phyloP scores from a whole-genome alignment of 1,140 invertebrate species.

The Eulimnadia texana region DNA sequence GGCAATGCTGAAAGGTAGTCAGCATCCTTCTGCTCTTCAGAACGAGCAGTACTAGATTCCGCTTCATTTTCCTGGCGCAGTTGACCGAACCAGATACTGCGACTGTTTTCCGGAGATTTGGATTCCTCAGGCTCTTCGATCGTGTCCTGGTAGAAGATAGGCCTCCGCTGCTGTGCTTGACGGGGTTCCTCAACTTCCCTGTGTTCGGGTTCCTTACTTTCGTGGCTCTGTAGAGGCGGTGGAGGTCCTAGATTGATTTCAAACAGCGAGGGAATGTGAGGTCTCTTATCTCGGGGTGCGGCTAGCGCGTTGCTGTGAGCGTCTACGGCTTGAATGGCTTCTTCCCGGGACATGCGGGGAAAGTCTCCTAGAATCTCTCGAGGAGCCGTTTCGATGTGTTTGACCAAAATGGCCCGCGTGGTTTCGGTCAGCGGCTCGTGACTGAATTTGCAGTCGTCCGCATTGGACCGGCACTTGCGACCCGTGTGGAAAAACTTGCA shows the following conservation, averaged over 20 bases:
- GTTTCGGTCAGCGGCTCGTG: constrained; percentile 68
- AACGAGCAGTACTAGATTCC: background rate
- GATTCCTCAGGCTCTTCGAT: background rate
- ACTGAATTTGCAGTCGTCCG: constrained; percentile 80
- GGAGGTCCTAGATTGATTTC: constrained; percentile 27
- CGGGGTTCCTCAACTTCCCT: constrained; percentile 14
- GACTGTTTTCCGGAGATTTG: background rate
- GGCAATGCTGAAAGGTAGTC: constrained; percentile 3
- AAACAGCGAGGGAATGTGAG: constrained; percentile 31
- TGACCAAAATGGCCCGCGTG: constrained; percentile 44
- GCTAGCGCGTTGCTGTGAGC: constrained; percentile 16
- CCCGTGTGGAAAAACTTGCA: constrained; percentile 95
- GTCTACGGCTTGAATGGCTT: constrained; percentile 33
- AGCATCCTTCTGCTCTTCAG: constrained; percentile 5
- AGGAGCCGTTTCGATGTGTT: constrained; percentile 77
- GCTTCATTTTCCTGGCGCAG: background rate
- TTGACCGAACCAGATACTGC: constrained; percentile 10
- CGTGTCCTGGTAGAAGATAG: constrained; percentile 6
- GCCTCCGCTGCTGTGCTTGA: background rate
- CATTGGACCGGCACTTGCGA: constrained; percentile 39
- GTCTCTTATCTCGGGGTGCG: constrained; percentile 22
- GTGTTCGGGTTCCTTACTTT: constrained; percentile 15
- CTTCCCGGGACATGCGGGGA: constrained; percentile 57
- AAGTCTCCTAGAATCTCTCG: constrained; percentile 80
- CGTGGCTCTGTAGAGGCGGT: constrained; percentile 19